Base-by-base conservation (phyloP, 2,888 invertebrate species). In the Drosophila mayaguana region DNA sequence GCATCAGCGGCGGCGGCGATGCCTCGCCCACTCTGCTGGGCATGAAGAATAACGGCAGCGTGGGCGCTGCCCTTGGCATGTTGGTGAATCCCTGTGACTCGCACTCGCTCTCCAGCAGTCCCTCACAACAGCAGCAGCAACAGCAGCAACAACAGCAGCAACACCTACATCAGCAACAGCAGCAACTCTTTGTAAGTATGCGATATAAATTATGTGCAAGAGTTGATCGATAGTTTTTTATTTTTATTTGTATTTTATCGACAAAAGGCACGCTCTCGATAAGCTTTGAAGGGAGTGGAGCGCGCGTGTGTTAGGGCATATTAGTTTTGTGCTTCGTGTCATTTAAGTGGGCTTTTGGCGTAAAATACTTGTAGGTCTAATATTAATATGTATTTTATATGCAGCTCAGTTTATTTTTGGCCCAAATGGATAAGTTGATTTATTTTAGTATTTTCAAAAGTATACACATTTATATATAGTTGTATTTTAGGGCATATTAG, bases 21-120 rank as follows among this genome's bases (percentile, higher is more conserved):
- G 75, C 62, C 3, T 84, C 89, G 20, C 86, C 89, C 61, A 79
- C 83, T 8, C 32, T 89, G 55, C 25, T 89, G 54, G 88, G 84
- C 16, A 54, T 84, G 40, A 79, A 89, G 74, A 84, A 84, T 38
- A 84, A 84, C 55, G 89, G 89, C 5, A 81, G 83, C 40, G 80
- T 82, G 38, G 72, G 69, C 22, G 53, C 63, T 36, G 57, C 83
- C 8, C 53, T 84, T 65, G 89, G 75, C 45, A 79, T 86, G 75
- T 78, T 85, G 22, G 83, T 83, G 51, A 87, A 79, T 53, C 57
- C 87, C 36, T 89, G 83, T 36, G 92, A 92, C 72, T 92, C 92
- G 62, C 88, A 92, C 63, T 92, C 92, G 51, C 87, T 92, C 42
- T 92, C 92, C 59, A 92, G 89, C 77, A 92, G 92, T 70, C 92